Evolutionary conservation across 2,113 vertebrate genomes (phyloP).

Genomic region (Gadus macrocephalus): DNA sequence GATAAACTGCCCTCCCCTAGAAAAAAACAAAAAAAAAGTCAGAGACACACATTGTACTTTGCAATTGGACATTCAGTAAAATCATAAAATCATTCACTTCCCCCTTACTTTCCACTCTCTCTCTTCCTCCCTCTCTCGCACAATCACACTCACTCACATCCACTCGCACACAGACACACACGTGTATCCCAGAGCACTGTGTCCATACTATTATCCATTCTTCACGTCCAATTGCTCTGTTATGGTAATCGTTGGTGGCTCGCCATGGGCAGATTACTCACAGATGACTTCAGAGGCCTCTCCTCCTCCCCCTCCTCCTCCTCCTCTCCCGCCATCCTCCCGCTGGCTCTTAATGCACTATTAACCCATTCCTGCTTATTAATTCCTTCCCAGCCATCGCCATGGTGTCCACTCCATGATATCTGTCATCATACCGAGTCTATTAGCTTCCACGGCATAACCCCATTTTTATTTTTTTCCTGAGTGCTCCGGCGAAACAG

Average conservation of each 20-base stretch:
- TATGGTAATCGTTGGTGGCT: slow-evolving; percentile 98
- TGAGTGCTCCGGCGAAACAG: not conserved
- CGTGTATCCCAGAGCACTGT: slow-evolving; percentile 83
- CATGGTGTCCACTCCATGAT: slow-evolving; percentile 73
- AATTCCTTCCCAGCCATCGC: slow-evolving; percentile 96
- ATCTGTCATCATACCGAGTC: slow-evolving; percentile 85
- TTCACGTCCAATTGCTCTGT: slow-evolving; percentile 99
- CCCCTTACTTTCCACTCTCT: not conserved
- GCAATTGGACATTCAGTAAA: not conserved
- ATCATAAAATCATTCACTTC: not conserved
- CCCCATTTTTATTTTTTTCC: slow-evolving; percentile 31
- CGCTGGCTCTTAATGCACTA: slow-evolving; percentile 98
- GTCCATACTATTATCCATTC: slow-evolving; percentile 98
- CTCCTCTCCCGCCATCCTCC: slow-evolving; percentile 89
- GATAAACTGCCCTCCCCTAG: no score
- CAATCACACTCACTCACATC: slow-evolving; percentile 14
- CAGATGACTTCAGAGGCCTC: slow-evolving; percentile 97
- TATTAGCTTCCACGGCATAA: slow-evolving; percentile 68
- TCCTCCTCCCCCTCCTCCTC: slow-evolving; percentile 58
- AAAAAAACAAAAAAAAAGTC: no score
- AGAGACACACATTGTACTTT: not conserved
- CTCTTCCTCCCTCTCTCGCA: not conserved
- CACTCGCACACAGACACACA: slow-evolving; percentile 9
- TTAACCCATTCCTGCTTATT: slow-evolving; percentile 99
- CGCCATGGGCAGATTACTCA: slow-evolving; percentile 99